These are phyloP conservation scores for Eupsilia transversa DNA, from an alignment of 2,888 invertebrate species.

Conservation along the genomic window DNA sequence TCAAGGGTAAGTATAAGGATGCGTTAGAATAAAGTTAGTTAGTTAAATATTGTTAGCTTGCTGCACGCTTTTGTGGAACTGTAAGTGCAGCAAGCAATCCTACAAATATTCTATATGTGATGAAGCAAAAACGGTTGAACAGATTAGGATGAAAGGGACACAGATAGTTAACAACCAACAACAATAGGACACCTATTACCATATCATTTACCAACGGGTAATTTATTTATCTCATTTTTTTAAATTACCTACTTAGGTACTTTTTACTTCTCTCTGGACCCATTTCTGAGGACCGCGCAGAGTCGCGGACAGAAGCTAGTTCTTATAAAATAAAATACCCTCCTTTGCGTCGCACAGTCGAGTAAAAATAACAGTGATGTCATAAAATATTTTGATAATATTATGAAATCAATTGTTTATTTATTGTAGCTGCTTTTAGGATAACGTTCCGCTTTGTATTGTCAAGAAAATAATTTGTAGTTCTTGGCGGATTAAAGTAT, in stretches of 20 bases:
- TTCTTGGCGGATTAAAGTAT: too few relatives aligned
- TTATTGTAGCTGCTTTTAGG: not conserved
- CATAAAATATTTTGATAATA: not conserved
- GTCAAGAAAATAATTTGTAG: not conserved
- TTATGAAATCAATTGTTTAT: not conserved
- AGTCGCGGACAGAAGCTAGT: too few relatives aligned
- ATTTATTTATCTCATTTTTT: not conserved
- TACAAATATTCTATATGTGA: not conserved
- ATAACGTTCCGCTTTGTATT: not conserved
- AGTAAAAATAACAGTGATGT: not conserved
- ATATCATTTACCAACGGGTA: not conserved
- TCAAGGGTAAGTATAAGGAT: slow-evolving; percentile 3
- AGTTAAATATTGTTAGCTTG: not conserved
- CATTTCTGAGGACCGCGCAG: too few relatives aligned
- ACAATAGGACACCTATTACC: not conserved
- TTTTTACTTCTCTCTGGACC: not conserved
- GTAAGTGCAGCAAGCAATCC: not conserved
- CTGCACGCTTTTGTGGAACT: not conserved
- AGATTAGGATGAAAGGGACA: not conserved
- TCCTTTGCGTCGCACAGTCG: too few relatives aligned
- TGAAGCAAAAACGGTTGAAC: not conserved
- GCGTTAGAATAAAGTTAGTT: not conserved
- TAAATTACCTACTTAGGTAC: too few relatives aligned
- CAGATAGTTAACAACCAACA: not conserved
- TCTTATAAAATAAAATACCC: not conserved